phyloP scores from a whole-genome alignment of 2,888 invertebrate species.

The Proisotoma minuta region DNA sequence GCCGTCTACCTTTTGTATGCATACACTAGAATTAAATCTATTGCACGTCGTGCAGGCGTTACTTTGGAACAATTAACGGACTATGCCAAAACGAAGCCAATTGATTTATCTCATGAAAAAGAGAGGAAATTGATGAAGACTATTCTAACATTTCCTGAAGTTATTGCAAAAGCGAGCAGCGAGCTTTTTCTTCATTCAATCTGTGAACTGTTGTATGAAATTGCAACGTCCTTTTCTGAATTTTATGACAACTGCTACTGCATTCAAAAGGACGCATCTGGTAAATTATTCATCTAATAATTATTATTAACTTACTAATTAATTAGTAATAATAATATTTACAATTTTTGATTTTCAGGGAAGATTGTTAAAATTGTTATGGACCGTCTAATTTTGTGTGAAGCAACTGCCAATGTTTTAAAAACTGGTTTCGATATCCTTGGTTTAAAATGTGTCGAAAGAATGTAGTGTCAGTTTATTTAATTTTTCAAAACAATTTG shows the following conservation, averaged over 20 bases:
- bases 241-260: conserved; percentile 98
- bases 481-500: too few relatives aligned
- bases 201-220: conserved; percentile 93
- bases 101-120: conserved; percentile 78
- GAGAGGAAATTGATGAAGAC: conserved; percentile 92
- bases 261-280: conserved; percentile 78
- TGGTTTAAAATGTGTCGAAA: conserved; percentile 83
- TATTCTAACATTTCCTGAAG: conserved; percentile 78
- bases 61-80: conserved; percentile 60
- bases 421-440: conserved; percentile 82
- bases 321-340: neutral
- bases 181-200: conserved; percentile 79
- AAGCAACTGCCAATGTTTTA: conserved; percentile 84
- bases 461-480: conserved; percentile 72
- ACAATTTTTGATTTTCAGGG: conserved; percentile 55
- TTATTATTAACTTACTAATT: conserved; percentile 3
- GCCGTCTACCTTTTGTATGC: conserved; percentile 96
- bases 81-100: conserved; percentile 58
- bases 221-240: conserved; percentile 87
- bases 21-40: conserved; percentile 86
- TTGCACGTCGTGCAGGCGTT: conserved; percentile 72
- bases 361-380: conserved; percentile 76
- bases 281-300: conserved; percentile 44
- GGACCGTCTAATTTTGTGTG: conserved; percentile 82
- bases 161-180: conserved; percentile 72